Evolutionary conservation across 1,140 invertebrate genomes (phyloP).

Genomic region (Temnothorax curvispinosus): DNA sequence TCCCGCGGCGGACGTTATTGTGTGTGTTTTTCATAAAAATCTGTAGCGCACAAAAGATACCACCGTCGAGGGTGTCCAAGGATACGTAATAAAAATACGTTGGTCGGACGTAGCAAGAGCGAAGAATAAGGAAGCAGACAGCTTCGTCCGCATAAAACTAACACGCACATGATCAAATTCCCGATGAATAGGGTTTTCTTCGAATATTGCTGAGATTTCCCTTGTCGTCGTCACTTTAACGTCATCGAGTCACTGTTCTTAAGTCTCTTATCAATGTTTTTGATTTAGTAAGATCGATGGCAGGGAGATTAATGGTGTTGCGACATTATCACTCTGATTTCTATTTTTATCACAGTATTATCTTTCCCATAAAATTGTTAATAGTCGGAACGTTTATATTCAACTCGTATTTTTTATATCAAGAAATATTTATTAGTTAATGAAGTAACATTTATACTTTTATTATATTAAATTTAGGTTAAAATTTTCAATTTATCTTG

Average conservation of each 20-base stretch:
- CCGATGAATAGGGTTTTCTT: conserved; percentile 20
- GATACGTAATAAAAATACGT: conserved; percentile 63
- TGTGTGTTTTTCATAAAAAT: conserved; percentile 64
- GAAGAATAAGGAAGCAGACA: conserved; percentile 19
- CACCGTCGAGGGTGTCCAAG: conserved; percentile 33
- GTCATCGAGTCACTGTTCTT: neutral
- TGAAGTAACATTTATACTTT: neutral
- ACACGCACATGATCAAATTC: conserved; percentile 33
- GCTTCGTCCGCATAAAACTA: conserved; percentile 44
- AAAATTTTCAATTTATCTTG: neutral
- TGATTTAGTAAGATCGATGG: neutral
- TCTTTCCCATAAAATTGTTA: neutral
- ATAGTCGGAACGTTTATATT: neutral
- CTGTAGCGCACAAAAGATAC: conserved; percentile 45
- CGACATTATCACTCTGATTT: neutral
- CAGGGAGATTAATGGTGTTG: neutral
- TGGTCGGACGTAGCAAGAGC: neutral
- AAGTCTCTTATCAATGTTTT: conserved; percentile 17
- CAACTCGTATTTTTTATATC: neutral
- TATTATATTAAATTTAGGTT: conserved; percentile 25
- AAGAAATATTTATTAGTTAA: conserved; percentile 3
- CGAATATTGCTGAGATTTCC: conserved; percentile 11
- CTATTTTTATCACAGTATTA: neutral
- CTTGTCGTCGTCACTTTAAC: neutral
- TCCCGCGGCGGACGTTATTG: conserved; percentile 36